Conservation (phyloP, 2,113 vertebrate species). For the Pseudorasbora parva region DNA sequence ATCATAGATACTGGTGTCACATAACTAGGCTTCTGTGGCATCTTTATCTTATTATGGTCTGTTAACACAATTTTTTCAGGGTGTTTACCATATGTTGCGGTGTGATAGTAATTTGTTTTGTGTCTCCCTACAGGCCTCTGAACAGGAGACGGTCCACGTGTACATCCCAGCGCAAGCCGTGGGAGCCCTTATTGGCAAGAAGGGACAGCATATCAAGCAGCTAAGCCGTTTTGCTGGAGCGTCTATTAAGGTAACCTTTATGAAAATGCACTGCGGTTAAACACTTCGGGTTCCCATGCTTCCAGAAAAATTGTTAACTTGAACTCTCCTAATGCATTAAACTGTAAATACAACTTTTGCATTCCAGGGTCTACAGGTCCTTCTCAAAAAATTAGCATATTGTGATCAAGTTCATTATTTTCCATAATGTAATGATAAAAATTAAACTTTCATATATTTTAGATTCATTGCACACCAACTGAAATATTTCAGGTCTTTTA, state of each 20-base stretch:
- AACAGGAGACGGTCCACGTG: constrained; percentile 93
- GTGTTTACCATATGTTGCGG: neutral
- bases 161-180: constrained; percentile 96
- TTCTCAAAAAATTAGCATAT: too few species aligned
- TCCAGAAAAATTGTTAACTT: neutral
- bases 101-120: neutral
- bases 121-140: constrained; percentile 77
- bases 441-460: too few species aligned
- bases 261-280: constrained; percentile 1
- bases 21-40: neutral
- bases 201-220: constrained; percentile 96
- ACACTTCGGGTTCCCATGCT: neutral
- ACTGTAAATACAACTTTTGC: too few species aligned
- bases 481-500: too few species aligned
- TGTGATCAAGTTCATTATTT: too few species aligned
- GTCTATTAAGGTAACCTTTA: constrained; percentile 87
- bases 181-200: constrained; percentile 95
- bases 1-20: neutral
- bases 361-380: too few species aligned
- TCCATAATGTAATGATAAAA: too few species aligned
- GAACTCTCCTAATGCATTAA: too few species aligned
- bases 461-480: too few species aligned
- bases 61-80: neutral
- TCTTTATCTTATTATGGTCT: neutral
- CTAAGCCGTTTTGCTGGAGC: constrained; percentile 94